Evolutionary conservation across 2,888 invertebrate species (phyloP).

Genomic region (Sinohyriopsis cumingii): DNA sequence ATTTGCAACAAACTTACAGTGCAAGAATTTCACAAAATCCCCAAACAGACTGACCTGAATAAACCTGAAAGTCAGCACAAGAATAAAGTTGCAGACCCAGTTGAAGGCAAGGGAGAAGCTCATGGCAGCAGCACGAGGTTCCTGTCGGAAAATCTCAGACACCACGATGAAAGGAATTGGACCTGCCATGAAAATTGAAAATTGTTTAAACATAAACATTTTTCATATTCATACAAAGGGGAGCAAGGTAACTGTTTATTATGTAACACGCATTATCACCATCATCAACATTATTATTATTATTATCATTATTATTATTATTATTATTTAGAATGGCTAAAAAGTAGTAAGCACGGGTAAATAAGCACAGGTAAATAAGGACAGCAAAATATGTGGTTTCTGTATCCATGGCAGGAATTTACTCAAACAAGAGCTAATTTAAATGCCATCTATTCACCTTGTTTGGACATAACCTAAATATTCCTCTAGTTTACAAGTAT

Average conservation of each 20-base stretch:
- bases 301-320: too few species aligned
- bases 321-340: too few species aligned
- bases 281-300: neutral
- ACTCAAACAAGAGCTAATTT: too few species aligned
- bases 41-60: conserved; percentile 67
- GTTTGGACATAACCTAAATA: too few species aligned
- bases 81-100: conserved; percentile 99
- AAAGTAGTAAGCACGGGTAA: too few species aligned
- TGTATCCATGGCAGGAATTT: too few species aligned
- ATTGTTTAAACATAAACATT: neutral
- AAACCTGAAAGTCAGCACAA: conserved; percentile 91
- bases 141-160: conserved; percentile 92
- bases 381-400: too few species aligned
- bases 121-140: conserved; percentile 87
- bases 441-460: neutral
- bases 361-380: too few species aligned
- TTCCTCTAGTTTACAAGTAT: too few species aligned
- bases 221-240: neutral
- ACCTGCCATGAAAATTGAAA: conserved; percentile 73
- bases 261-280: neutral
- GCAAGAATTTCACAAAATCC: too few species aligned
- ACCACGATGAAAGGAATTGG: conserved; percentile 96
- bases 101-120: conserved; percentile 91
- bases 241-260: neutral
- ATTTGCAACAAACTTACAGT: too few species aligned